Evolutionary conservation across 2,113 vertebrate genomes (phyloP).

Genomic region (Alces alces): DNA sequence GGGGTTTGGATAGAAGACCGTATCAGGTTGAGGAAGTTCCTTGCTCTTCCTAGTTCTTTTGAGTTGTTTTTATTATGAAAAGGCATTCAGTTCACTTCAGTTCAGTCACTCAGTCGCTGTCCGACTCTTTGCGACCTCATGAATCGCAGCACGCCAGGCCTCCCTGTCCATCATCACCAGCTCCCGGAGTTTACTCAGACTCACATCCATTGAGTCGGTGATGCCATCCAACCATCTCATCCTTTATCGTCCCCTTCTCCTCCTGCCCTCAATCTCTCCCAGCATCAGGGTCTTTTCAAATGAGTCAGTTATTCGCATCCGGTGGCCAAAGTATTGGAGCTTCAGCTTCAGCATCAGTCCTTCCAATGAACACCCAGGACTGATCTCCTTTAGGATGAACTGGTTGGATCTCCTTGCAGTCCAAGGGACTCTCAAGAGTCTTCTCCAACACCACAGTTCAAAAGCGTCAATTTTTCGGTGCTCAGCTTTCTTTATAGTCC

Average conservation of each 20-base stretch:
- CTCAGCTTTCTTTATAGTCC: not conserved
- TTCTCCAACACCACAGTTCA: not conserved
- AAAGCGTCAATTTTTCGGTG: accelerated
- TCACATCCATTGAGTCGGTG: not conserved
- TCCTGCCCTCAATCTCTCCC: not conserved
- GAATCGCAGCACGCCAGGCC: accelerated
- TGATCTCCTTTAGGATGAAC: not conserved
- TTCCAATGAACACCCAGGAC: not conserved
- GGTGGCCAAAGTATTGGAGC: not conserved
- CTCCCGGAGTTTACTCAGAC: not conserved
- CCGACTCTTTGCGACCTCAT: accelerated
- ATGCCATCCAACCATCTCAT: not conserved
- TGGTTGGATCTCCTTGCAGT: not conserved
- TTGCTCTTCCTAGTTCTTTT: not conserved
- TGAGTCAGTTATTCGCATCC: not conserved
- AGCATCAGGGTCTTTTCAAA: not conserved
- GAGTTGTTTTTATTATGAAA: not conserved
- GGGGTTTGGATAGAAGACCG: not conserved
- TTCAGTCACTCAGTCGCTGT: not conserved
- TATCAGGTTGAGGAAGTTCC: not conserved
- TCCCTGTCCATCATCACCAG: not conserved
- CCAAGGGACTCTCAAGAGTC: not conserved
- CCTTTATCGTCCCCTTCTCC: not conserved
- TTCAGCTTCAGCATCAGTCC: not conserved
- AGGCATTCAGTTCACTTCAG: not conserved